Base-by-base conservation (phyloP, 92 coral and sea anemone genomes). In the Ricordea florida region DNA sequence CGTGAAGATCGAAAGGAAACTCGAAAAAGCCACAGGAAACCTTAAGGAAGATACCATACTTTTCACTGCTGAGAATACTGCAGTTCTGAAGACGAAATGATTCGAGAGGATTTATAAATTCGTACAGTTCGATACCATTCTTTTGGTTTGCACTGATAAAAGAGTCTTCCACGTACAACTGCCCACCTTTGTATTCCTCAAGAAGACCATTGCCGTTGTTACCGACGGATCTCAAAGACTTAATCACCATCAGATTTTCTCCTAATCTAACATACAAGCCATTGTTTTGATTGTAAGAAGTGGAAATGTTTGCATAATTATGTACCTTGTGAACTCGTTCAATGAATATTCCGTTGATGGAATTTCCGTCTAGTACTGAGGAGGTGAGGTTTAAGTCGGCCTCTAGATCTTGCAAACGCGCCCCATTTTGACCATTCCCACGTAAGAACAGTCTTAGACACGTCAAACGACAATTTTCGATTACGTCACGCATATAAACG, bases 1-100 rank as follows among this genome's bases (percentile, higher is more conserved):
- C 24, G 18, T 26, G 0, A 13, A 43, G 43, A 41, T 59, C 26
- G 29, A 11, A 27, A 4, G 34, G 7, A 16, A 22, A 27, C 5
- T n/a, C 21, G 20, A 20, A 28, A 32, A 6, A 10, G 65, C 10
- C 5, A 34, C 6, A 4, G 48, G 0, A 22, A 2, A 50, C 23
- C 14, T 10, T 1, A 53, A 69, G 37, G 18, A 2, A 0, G n/a
- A 69, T 5, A 24, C 76, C 76, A 18, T 69, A 51, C 37, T 37
- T 13, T 26, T 10, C 28, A 8, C 20, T 69, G 26, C 24, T 29
- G 10, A 26, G 38, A 51, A 50, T 38, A 15, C 45, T 35, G 20
- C 76, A 67, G 34, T 51, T 51, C 35, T 67, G 32, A 2, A 67
- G 53, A 2, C 35, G 47, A 25, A n/a, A 21, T 10, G 74, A 49